Conservation (phyloP, 2,113 vertebrate genomes). For the Antennarius striatus region DNA sequence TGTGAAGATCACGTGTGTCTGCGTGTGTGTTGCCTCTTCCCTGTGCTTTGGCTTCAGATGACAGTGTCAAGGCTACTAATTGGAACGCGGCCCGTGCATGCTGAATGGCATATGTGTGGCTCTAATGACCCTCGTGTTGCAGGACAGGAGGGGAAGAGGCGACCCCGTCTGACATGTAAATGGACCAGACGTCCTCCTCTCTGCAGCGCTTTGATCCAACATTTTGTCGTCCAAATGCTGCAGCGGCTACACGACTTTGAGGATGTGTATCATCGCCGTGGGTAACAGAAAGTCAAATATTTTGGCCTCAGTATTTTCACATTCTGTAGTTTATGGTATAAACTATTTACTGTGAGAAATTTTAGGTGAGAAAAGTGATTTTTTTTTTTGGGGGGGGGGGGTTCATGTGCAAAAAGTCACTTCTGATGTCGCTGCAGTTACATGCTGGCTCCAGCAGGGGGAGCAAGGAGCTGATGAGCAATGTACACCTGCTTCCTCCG, state of each 20-base stretch:
- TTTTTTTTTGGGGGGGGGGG: too few relatives aligned
- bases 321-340: too few relatives aligned
- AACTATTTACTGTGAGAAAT: too few relatives aligned
- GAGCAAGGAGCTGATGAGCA: too few relatives aligned
- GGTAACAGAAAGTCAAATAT: too few relatives aligned
- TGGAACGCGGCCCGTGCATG: conserved; percentile 59
- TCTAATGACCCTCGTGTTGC: conserved; percentile 70
- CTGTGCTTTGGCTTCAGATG: conserved; percentile 54
- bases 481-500: too few relatives aligned
- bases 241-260: background rate
- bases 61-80: conserved; percentile 64
- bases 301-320: too few relatives aligned
- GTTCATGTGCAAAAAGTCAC: too few relatives aligned
- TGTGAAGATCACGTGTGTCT: conserved; percentile 20
- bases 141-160: conserved; percentile 34
- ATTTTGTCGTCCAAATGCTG: conserved; percentile 63
- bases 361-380: too few relatives aligned
- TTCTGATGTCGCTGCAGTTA: too few relatives aligned
- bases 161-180: conserved; percentile 59
- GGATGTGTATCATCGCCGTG: too few relatives aligned
- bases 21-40: conserved; percentile 22
- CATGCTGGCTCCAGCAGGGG: too few relatives aligned
- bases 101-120: conserved; percentile 71
- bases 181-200: conserved; percentile 55
- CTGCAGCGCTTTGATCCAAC: conserved; percentile 61